Evolutionary conservation across 2,888 invertebrate genomes (phyloP).

Genomic region (Acanthopleura granulata): DNA sequence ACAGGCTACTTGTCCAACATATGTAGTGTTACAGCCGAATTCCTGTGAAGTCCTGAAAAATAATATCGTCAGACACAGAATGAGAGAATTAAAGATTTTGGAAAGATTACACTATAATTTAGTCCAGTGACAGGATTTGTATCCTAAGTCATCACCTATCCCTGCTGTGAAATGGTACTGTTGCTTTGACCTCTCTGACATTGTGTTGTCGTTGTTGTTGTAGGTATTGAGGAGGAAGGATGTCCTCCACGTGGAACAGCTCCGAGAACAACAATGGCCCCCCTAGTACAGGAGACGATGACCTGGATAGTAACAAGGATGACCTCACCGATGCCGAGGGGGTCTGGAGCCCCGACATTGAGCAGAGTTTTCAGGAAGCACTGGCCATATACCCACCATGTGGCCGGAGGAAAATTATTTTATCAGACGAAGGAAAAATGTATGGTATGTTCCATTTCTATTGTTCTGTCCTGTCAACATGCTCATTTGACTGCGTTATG

Average conservation of each 20-base stretch:
- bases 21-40: too few relatives aligned
- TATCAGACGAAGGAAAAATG: conserved; percentile 99
- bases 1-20: too few relatives aligned
- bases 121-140: too few relatives aligned
- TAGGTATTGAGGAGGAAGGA: conserved; percentile 22
- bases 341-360: conserved; percentile 99
- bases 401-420: conserved; percentile 98
- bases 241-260: conserved; percentile 55
- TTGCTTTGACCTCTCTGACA: too few relatives aligned
- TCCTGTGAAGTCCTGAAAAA: too few relatives aligned
- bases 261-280: conserved; percentile 29
- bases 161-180: too few relatives aligned
- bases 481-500: too few relatives aligned
- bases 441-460: conserved; percentile 88
- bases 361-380: conserved; percentile 99
- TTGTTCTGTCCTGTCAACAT: too few relatives aligned
- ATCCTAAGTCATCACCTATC: too few relatives aligned
- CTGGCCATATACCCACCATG: conserved; percentile 99
- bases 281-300: conserved; percentile 30
- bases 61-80: too few relatives aligned
- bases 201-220: background rate
- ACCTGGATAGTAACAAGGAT: conserved; percentile 87
- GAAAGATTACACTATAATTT: too few relatives aligned
- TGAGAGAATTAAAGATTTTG: too few relatives aligned
- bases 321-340: conserved; percentile 97